Conservation (phyloP, 2,113 vertebrate genomes). For the Ranitomeya variabilis region DNA sequence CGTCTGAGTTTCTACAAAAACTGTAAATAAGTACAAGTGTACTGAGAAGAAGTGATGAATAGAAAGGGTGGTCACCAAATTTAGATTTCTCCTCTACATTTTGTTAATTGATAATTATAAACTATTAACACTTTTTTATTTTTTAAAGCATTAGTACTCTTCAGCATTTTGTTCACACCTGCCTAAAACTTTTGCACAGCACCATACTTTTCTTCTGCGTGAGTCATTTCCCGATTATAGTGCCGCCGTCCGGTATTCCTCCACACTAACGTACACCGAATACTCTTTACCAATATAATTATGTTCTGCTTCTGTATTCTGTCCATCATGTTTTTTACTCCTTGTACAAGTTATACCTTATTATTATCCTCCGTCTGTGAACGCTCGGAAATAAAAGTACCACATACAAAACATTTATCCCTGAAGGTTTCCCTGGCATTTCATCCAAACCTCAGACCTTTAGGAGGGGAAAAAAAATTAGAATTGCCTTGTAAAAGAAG, state of each 20-base stretch:
- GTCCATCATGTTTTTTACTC: background rate
- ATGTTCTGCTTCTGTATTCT: background rate
- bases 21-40: too few relatives aligned
- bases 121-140: too few relatives aligned
- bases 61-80: too few relatives aligned
- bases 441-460: conserved; percentile 30
- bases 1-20: too few relatives aligned
- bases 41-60: too few relatives aligned
- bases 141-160: too few relatives aligned
- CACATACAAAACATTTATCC: background rate
- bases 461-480: conserved; percentile 13
- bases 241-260: background rate
- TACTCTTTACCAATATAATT: background rate
- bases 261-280: background rate
- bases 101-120: too few relatives aligned
- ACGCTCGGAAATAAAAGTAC: background rate
- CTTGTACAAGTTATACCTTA: background rate
- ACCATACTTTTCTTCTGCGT: too few relatives aligned
- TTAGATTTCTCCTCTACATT: too few relatives aligned
- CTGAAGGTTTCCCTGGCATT: conserved; percentile 22
- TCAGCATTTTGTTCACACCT: too few relatives aligned
- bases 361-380: background rate
- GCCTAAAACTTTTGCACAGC: too few relatives aligned
- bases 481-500: conserved; percentile 9
- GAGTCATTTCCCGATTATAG: background rate